These are phyloP conservation scores for Siderastrea radians DNA, from an alignment of 92 coral and sea anemone species.

Conservation along the genomic window DNA sequence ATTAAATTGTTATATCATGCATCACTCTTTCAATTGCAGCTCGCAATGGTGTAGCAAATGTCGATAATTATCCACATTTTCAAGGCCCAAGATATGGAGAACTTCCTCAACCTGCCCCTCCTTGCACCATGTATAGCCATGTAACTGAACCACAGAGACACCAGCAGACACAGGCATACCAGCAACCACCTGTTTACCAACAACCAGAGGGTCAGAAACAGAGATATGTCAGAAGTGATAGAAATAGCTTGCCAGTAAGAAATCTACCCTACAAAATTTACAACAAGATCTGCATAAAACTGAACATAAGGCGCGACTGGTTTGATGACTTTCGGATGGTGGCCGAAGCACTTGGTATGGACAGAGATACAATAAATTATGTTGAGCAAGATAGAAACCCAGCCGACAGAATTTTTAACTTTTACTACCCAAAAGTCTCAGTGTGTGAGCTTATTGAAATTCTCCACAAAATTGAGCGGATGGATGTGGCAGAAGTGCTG, in stretches of 20 bases:
- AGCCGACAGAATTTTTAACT: not conserved
- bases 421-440: not conserved
- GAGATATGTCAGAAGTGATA: not conserved
- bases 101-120: not conserved
- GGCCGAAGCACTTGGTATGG: constrained; percentile 44
- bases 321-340: constrained; percentile 54
- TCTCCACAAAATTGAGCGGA: constrained; percentile 15
- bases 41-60: not conserved
- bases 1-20: too few relatives aligned
- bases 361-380: constrained; percentile 18
- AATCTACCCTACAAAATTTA: constrained; percentile 3
- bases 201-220: not conserved
- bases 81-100: not conserved
- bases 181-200: not conserved
- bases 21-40: not conserved
- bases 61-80: not conserved
- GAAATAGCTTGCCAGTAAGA: not conserved
- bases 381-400: constrained; percentile 29
- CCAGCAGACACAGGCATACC: not conserved
- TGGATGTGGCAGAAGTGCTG: constrained; percentile 35
- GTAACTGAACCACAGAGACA: not conserved
- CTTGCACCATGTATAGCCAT: not conserved
- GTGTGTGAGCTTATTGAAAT: constrained; percentile 4
- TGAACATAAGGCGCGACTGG: constrained; percentile 28
- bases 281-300: constrained; percentile 26